Conservation (phyloP, 30 jellyfish, hydroid and myxozoan genomes). For the Aurelia sp. region DNA sequence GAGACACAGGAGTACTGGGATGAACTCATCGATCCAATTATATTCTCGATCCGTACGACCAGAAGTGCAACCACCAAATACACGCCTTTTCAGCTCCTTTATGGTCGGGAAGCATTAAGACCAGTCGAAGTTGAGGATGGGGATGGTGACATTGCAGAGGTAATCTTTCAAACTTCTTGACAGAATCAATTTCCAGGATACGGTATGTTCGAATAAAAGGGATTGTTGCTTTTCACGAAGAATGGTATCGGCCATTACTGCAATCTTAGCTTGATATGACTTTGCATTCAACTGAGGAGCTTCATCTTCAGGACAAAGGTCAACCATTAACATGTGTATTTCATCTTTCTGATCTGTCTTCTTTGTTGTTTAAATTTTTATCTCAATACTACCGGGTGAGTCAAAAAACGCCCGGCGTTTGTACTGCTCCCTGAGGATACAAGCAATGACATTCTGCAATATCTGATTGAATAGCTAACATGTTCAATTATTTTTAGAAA, state of each 20-base stretch:
- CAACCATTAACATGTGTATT: too few species aligned
- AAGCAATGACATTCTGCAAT: too few species aligned
- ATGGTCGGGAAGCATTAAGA: slow-evolving; percentile 36
- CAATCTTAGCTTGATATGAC: too few species aligned
- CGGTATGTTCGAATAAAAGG: too few species aligned
- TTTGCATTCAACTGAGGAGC: too few species aligned
- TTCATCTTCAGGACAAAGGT: too few species aligned
- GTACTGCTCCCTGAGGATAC: too few species aligned
- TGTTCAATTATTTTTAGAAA: too few species aligned
- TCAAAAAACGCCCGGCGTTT: not conserved
- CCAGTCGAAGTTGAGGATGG: slow-evolving; percentile 22
- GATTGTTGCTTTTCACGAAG: not conserved
- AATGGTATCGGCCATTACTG: too few species aligned
- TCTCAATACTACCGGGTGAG: not conserved
- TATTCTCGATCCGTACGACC: slow-evolving; percentile 25
- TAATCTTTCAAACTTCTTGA: not conserved
- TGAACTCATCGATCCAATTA: slow-evolving; percentile 28
- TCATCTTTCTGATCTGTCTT: slow-evolving; percentile 2
- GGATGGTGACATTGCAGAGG: slow-evolving; percentile 25
- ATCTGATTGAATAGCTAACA: too few species aligned
- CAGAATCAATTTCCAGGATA: not conserved
- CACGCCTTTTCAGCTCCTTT: slow-evolving; percentile 36
- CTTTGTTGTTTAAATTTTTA: not conserved
- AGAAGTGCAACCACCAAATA: slow-evolving; percentile 20
- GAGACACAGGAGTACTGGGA: slow-evolving; percentile 41